Evolutionary conservation across 1,140 invertebrate genomes (phyloP), one percentile per base, ranked within the genome.

Genomic region (Harpegnathos saltator): DNA sequence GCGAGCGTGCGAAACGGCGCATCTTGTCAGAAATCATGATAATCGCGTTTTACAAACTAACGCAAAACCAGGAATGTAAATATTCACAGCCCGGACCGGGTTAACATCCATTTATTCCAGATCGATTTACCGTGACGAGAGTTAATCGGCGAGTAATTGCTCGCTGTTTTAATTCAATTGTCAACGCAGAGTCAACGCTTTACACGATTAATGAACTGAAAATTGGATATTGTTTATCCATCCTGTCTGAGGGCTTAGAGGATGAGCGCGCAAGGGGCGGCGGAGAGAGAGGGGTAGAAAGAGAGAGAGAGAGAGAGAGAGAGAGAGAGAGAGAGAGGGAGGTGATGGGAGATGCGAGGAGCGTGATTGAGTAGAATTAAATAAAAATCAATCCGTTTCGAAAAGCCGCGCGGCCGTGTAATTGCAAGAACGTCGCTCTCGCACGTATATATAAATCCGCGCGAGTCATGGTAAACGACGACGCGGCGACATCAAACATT

Each of bases 161-260:
- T 80, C 75, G 63, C 65, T 69, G 65, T 80, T 80, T 80, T 80
- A 80, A 80, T 80, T 69, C 33, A 69, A 80, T 80, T 52, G 65
- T 80, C 75, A 58, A 58, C 26, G 33, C 75, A 44, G 65, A 80
- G 65, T 80, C 75, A 80, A 56, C 62, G 44, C 62, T 66, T 77
- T 77, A 66, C 69, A 58, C 75, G 75, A 80, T 80, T 80, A 80
- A 80, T 71, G 75, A 80, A 80, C 75, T 80, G 75, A 80, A 69
- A 80, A 80, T 80, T 80, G 63, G 50, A 80, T 80, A 69, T 80
- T 80, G 71, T 80, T 80, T 71, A 80, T 80, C 65, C 66, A 33
- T 56, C 33, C 19, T 26, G 33, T 44, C 38, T 44, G 7, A 44
- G 38, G 38, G 38, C 29, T n/a, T n/a, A 33, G 33, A 33, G 38